Evolutionary conservation across 2,888 invertebrate species (phyloP), one percentile per base, ranked within the genome.

Genomic region (Drosophila infuscata): DNA sequence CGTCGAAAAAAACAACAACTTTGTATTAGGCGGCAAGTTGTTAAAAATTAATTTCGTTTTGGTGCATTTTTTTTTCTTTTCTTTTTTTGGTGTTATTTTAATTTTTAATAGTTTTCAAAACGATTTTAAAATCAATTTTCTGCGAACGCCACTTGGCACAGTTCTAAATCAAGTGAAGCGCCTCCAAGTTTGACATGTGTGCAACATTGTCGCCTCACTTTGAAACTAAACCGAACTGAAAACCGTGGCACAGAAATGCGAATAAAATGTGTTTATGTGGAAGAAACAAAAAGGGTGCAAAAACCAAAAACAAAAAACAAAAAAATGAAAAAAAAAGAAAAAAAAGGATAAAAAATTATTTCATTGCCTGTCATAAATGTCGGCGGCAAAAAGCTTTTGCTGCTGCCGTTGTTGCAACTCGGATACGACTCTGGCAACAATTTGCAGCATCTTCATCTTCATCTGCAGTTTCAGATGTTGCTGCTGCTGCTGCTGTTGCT

Each of bases 91-190:
- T 46, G 46, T 46, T 46, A 20, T 35, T 53, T 70, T 25, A 43
- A 59, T 32, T 70, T 86, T 84, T 86, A 68, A 85, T 83, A 78
- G 83, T 56, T 86, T 85, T 86, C 46, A 76, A 85, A 85, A 83
- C 80, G 87, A 68, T 83, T 83, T 88, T 88, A 80, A 72, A 85
- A 86, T 85, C 86, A 85, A 86, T 86, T 85, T 85, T 87, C 89
- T 75, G 75, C 87, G 89, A 87, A 87, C 77, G 83, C 81, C 81
- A 86, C 77, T 84, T 86, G 89, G 86, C 91, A 90, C 82, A 83
- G 89, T 88, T 91, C 81, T 91, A 91, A 91, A 90, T 91, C 91
- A 91, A 86, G 80, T 76, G 86, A 72, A 88, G 85, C 85, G 85
- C 85, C 85, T 77, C 86, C 83, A 76, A 63, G 33, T 84, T 83